Evolutionary conservation across 1,140 invertebrate genomes (phyloP).

Genomic region (Drosophila pseudoobscura): DNA sequence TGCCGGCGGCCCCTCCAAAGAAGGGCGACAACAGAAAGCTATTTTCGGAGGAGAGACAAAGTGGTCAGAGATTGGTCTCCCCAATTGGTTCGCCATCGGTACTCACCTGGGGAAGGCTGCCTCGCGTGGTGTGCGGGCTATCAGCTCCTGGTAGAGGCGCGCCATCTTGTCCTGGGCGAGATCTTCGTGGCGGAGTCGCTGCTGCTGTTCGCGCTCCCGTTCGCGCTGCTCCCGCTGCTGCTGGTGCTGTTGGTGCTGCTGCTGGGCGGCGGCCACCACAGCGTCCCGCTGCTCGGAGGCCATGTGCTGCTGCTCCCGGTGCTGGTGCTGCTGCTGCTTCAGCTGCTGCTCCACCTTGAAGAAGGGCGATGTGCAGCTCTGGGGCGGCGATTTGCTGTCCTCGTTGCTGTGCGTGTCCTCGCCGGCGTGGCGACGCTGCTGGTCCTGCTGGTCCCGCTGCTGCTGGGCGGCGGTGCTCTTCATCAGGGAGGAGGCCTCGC

Average conservation of each 20-base stretch:
- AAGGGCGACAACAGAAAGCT: constrained; percentile 92
- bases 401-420: constrained; percentile 89
- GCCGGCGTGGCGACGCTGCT: constrained; percentile 57
- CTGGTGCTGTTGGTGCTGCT: constrained; percentile 84
- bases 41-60: constrained; percentile 12
- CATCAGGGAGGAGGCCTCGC: constrained; percentile 92
- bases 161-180: constrained; percentile 98
- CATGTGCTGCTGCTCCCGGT: constrained; percentile 83
- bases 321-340: constrained; percentile 52
- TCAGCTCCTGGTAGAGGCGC: constrained; percentile 97
- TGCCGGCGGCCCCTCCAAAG: constrained; percentile 86
- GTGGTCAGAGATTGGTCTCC: not conserved
- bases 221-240: constrained; percentile 85
- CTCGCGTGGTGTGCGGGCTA: constrained; percentile 89
- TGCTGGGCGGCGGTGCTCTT: constrained; percentile 82
- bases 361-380: constrained; percentile 90
- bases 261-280: constrained; percentile 86
- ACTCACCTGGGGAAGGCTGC: constrained; percentile 89
- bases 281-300: constrained; percentile 90
- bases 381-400: constrained; percentile 92
- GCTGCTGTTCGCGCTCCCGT: constrained; percentile 84
- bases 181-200: constrained; percentile 95
- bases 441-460: constrained; percentile 51
- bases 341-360: constrained; percentile 85
- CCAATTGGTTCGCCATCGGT: not conserved